phyloP scores from a whole-genome alignment of 1,140 invertebrate species.

The Ditylenchus dipsaci region DNA sequence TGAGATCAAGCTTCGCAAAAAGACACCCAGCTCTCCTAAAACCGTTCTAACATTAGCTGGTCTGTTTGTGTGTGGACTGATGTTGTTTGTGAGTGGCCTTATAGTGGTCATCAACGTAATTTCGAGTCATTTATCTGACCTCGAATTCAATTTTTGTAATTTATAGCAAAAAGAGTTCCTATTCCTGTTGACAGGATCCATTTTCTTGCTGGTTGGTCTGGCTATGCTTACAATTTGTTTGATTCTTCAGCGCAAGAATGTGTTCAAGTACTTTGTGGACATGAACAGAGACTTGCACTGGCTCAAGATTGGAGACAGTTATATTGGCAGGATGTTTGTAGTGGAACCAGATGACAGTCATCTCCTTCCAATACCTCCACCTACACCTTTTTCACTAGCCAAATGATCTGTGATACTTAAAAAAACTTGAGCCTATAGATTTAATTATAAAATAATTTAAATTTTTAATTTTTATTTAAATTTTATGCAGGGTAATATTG shows the following conservation, averaged over 20 bases:
- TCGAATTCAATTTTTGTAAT: too few relatives aligned
- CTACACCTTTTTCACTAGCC: background rate
- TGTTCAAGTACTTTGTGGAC: constrained; percentile 18
- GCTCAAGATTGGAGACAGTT: background rate
- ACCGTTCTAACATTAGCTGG: constrained; percentile 25
- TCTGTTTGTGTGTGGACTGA: constrained; percentile 32
- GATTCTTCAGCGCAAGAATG: constrained; percentile 30
- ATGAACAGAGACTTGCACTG: constrained; percentile 21
- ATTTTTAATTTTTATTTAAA: background rate
- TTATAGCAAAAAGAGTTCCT: too few relatives aligned
- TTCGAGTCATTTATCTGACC: background rate
- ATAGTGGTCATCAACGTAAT: constrained; percentile 26
- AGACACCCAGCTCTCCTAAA: constrained; percentile 22
- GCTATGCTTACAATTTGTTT: constrained; percentile 15
- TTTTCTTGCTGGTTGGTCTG: constrained; percentile 18
- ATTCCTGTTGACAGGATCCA: background rate
- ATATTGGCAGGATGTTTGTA: constrained; percentile 3
- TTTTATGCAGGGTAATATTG: background rate
- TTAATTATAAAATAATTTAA: too few relatives aligned
- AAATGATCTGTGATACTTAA: background rate
- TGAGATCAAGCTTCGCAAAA: constrained; percentile 11
- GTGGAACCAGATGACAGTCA: background rate
- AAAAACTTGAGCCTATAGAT: background rate
- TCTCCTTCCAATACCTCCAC: background rate
- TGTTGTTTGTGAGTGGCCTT: constrained; percentile 25